These are phyloP conservation scores for Tokudaia tokunoshimensis DNA, from an alignment of 2,797 vertebrate genomes.

Conservation along the genomic window DNA sequence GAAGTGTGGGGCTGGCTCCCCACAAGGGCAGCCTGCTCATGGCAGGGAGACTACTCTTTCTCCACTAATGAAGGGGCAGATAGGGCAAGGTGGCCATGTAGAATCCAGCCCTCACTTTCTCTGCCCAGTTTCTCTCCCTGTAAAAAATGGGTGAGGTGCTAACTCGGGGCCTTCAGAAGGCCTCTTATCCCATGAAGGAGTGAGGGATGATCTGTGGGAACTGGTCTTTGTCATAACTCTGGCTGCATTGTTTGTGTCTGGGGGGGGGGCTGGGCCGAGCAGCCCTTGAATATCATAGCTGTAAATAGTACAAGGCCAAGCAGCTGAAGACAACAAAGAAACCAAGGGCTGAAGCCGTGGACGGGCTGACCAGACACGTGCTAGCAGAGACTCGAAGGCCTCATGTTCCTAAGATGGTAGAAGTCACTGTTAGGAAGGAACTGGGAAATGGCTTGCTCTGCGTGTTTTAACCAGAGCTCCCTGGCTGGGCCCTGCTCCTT, in stretches of 20 bases:
- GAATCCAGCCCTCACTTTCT: background rate
- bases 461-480: background rate
- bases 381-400: background rate
- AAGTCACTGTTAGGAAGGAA: background rate
- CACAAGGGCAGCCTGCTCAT: background rate
- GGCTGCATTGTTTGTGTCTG: fast-evolving
- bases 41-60: background rate
- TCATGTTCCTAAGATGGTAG: background rate
- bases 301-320: background rate
- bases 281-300: background rate
- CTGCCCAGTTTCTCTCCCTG: background rate
- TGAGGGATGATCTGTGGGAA: background rate
- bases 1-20: background rate
- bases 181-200: too few relatives aligned
- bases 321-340: background rate
- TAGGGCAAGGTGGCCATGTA: background rate
- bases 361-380: background rate
- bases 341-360: background rate
- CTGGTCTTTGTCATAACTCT: background rate
- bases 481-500: background rate
- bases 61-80: background rate
- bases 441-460: background rate
- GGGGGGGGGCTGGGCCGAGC: too few relatives aligned
- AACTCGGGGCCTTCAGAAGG: background rate
- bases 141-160: background rate